Percentiles rank a stretch among this genome's conserved stretches.
Conservation (phyloP, 2,113 vertebrate species). For the Nothobranchius furzeri region DNA sequence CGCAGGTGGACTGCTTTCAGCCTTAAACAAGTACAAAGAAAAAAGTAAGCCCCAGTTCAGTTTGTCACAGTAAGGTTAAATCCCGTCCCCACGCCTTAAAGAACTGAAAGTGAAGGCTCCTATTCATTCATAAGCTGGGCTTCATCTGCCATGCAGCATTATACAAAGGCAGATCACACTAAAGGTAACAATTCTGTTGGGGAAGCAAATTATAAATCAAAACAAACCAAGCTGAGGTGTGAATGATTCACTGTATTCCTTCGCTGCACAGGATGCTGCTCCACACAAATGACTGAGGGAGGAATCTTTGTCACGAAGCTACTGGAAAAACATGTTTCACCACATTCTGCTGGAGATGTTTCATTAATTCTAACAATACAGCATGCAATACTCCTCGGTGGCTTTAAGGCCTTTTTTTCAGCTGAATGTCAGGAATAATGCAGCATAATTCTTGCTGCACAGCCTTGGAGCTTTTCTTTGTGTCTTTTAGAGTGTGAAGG, state of each 20-base stretch:
- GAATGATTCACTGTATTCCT: slow-evolving; percentile 27
- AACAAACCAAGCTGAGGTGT: slow-evolving; percentile 64
- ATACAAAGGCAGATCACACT: slow-evolving; percentile 61
- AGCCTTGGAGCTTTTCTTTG: slow-evolving; percentile 40
- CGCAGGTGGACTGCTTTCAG: slow-evolving; percentile 46
- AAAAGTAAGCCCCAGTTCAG: slow-evolving; percentile 47
- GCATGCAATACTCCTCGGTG: slow-evolving; percentile 7
- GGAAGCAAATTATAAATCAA: slow-evolving; percentile 65
- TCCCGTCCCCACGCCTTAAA: slow-evolving; percentile 68
- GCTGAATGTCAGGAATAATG: slow-evolving; percentile 50
- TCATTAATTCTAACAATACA: slow-evolving; percentile 30
- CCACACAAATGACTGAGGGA: slow-evolving; percentile 9
- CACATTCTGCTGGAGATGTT: slow-evolving; percentile 18
- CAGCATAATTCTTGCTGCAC: slow-evolving; percentile 28
- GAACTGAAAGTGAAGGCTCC: slow-evolving; percentile 63
- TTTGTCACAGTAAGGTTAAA: slow-evolving; percentile 65
- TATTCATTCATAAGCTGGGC: slow-evolving; percentile 76
- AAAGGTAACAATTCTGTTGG: slow-evolving; percentile 57
- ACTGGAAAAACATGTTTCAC: neutral
- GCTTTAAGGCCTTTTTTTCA: slow-evolving; percentile 25
- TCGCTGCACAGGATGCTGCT: slow-evolving; percentile 13
- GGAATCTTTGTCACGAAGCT: slow-evolving; percentile 8
- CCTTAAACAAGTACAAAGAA: slow-evolving; percentile 33
- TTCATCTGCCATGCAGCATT: slow-evolving; percentile 64
- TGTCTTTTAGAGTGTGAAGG: slow-evolving; percentile 60